Evolutionary conservation across 2,888 invertebrate species (phyloP).

Genomic region (Neocrepidodera transversa): DNA sequence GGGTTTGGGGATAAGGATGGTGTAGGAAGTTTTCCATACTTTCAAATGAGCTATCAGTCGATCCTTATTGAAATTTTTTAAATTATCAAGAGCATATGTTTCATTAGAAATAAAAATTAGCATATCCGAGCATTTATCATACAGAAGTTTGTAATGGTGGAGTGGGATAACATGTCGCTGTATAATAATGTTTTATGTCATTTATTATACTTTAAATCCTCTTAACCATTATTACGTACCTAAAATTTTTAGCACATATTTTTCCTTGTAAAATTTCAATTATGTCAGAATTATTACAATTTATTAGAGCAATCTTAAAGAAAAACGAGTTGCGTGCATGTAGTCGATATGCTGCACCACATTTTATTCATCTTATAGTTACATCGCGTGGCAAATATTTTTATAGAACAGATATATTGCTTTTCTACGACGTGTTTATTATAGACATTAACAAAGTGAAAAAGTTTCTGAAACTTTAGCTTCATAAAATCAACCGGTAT

Average conservation of each 20-base stretch:
- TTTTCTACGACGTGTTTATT: slow-evolving; percentile 12
- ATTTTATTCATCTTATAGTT: slow-evolving; percentile 13
- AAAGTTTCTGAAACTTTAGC: slow-evolving; percentile 2
- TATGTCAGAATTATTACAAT: slow-evolving; percentile 12
- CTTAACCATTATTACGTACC: not conserved
- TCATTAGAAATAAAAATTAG: too few relatives aligned
- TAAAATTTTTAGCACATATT: not conserved
- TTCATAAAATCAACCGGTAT: too few relatives aligned
- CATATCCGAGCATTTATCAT: too few relatives aligned
- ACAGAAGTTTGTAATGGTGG: too few relatives aligned
- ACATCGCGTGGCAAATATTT: slow-evolving; percentile 3
- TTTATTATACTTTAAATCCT: not conserved
- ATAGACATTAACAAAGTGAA: not conserved
- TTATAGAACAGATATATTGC: slow-evolving; percentile 3
- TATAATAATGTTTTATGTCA: too few relatives aligned
- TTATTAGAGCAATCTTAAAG: slow-evolving; percentile 2
- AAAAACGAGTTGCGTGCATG: slow-evolving; percentile 8
- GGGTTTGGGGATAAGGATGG: too few relatives aligned
- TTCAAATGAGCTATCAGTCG: too few relatives aligned
- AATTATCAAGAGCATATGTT: too few relatives aligned
- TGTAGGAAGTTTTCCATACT: too few relatives aligned
- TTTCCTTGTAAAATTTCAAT: slow-evolving; percentile 1
- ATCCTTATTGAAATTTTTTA: too few relatives aligned
- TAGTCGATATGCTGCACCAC: slow-evolving; percentile 4
- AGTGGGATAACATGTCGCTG: too few relatives aligned